Conservation (phyloP, 1,140 invertebrate species). For the Parapsyche elsis region DNA sequence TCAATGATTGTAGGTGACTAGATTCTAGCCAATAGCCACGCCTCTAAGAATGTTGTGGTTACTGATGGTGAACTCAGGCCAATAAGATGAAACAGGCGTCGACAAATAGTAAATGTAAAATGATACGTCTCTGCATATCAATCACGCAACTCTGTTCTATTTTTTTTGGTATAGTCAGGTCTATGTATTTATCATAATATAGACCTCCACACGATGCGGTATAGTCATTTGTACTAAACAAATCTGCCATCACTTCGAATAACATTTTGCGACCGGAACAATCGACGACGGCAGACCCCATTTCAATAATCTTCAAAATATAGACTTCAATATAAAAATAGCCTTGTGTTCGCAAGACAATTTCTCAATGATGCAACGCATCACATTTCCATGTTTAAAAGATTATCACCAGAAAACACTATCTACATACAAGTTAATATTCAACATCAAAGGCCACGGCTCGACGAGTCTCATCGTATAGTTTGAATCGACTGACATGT, state of each 20-base stretch:
- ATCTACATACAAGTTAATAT: conserved; percentile 9
- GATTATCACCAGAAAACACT: conserved; percentile 15
- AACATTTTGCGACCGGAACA: not conserved
- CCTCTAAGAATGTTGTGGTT: not conserved
- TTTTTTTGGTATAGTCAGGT: not conserved
- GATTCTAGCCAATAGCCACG: too few species aligned
- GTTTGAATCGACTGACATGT: too few species aligned
- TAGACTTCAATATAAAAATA: conserved; percentile 26
- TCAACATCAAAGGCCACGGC: not conserved
- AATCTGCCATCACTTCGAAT: conserved; percentile 1
- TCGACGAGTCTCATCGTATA: too few species aligned
- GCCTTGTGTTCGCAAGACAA: conserved; percentile 8
- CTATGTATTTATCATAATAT: too few species aligned
- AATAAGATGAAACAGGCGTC: not conserved
- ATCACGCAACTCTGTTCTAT: not conserved
- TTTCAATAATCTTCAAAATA: conserved; percentile 20
- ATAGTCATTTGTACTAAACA: conserved; percentile 26
- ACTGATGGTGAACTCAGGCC: not conserved
- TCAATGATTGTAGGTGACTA: too few species aligned
- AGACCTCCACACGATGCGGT: not conserved
- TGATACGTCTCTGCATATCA: not conserved
- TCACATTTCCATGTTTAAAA: not conserved
- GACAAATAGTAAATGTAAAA: not conserved
- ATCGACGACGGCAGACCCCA: conserved; percentile 3
- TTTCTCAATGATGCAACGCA: not conserved